Evolutionary conservation across 1,140 invertebrate species (phyloP).

Genomic region (Melitaea cinxia): DNA sequence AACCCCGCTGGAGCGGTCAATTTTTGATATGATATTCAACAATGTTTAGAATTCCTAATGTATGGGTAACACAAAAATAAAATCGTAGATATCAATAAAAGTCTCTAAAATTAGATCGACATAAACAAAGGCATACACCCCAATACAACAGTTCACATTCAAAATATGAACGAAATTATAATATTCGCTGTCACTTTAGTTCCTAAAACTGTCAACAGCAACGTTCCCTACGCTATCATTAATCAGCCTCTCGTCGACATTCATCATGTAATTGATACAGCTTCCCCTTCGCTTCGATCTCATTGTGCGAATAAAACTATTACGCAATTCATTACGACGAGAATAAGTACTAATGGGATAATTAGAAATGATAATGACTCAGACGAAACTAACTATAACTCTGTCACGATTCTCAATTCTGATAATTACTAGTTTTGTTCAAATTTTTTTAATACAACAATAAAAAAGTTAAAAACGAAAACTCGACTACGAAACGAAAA

Average conservation of each 20-base stretch:
- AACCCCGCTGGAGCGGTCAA: no score
- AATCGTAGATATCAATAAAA: no score
- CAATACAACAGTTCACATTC: no score
- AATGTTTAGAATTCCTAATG: no score
- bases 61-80: no score
- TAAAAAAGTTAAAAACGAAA: no score
- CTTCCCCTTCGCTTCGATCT: not conserved
- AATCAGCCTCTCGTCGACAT: not conserved
- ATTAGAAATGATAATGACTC: not conserved
- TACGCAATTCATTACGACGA: not conserved
- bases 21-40: no score
- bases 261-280: not conserved
- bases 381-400: not conserved
- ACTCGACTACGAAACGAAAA: no score
- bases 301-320: conserved; percentile 4
- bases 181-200: not conserved
- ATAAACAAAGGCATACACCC: no score
- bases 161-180: not conserved
- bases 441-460: no score
- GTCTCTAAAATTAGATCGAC: no score
- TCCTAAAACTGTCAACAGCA: not conserved
- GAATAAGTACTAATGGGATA: not conserved
- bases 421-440: no score
- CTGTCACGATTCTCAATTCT: not conserved
- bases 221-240: not conserved